A percentile compares a stretch with the other conserved stretches of the same genome.
Evolutionary conservation across 2,113 vertebrate species (phyloP).

Genomic region (Anarrhichthys ocellatus): DNA sequence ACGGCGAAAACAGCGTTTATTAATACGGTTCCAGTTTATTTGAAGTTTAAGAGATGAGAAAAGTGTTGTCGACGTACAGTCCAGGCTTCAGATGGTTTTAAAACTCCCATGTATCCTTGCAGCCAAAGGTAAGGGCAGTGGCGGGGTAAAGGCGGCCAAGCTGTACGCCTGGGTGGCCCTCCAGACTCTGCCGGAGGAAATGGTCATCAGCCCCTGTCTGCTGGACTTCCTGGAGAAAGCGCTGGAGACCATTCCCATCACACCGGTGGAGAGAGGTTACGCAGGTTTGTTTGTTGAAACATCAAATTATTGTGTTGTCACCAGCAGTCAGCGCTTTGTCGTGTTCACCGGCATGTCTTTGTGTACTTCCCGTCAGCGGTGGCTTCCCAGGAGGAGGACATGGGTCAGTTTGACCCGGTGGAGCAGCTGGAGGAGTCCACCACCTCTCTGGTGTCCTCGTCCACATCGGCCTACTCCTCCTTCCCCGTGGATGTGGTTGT

Average conservation of each 20-base stretch:
- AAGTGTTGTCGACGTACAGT: neutral
- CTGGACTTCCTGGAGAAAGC: slow-evolving; percentile 98
- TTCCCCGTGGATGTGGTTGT: slow-evolving; percentile 99
- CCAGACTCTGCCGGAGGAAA: slow-evolving; percentile 97
- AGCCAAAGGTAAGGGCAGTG: slow-evolving; percentile 95
- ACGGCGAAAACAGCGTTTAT: neutral
- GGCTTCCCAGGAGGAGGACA: slow-evolving; percentile 94
- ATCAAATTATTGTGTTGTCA: neutral
- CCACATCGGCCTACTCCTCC: slow-evolving; percentile 94
- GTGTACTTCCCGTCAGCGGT: slow-evolving; percentile 78
- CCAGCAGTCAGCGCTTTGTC: neutral
- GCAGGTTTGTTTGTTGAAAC: slow-evolving; percentile 76
- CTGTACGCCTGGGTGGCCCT: slow-evolving; percentile 98
- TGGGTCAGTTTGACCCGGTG: slow-evolving; percentile 95
- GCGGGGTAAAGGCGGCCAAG: slow-evolving; percentile 95
- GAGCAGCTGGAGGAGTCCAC: slow-evolving; percentile 95
- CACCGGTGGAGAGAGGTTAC: slow-evolving; percentile 94
- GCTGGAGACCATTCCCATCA: slow-evolving; percentile 98
- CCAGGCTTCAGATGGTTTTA: neutral
- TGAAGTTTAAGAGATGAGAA: neutral
- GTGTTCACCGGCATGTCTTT: neutral
- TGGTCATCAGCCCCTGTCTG: slow-evolving; percentile 98
- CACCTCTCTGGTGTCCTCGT: slow-evolving; percentile 94
- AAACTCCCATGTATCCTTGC: slow-evolving; percentile 62
- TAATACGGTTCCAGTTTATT: slow-evolving; percentile 2